Evolutionary conservation across 2,113 vertebrate genomes (phyloP).

Genomic region (Lates calcarifer): DNA sequence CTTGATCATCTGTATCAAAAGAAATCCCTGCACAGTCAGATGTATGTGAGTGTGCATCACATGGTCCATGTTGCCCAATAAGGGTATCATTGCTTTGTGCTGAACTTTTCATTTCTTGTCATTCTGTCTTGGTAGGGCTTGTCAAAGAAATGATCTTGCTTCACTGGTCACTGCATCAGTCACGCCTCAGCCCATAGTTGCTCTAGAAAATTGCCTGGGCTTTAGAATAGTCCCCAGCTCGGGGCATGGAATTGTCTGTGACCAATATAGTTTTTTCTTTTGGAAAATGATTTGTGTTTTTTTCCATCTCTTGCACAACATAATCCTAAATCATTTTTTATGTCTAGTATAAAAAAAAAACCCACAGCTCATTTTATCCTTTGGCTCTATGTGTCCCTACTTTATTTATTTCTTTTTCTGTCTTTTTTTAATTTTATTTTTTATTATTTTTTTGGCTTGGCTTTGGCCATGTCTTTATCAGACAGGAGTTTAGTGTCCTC

Average conservation of each 20-base stretch:
- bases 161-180: conserved; percentile 76
- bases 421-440: background rate
- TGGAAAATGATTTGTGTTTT: conserved; percentile 24
- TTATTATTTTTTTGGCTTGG: no score
- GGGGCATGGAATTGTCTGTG: conserved; percentile 60
- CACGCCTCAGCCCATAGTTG: conserved; percentile 59
- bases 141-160: conserved; percentile 82
- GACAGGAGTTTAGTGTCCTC: background rate
- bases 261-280: conserved; percentile 51
- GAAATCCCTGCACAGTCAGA: conserved; percentile 23
- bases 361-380: conserved; percentile 31
- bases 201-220: conserved; percentile 74
- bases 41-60: conserved; percentile 19
- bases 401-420: conserved; percentile 9
- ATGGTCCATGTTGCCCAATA: conserved; percentile 44
- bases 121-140: conserved; percentile 72
- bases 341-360: conserved; percentile 25
- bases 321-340: conserved; percentile 31
- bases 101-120: conserved; percentile 74
- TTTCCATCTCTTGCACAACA: conserved; percentile 15
- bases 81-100: conserved; percentile 63
- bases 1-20: conserved; percentile 55
- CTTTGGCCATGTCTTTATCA: background rate
- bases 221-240: conserved; percentile 60
- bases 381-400: conserved; percentile 5